Base-by-base conservation (phyloP, 2,113 vertebrate genomes). In the Brachyhypopomus occidentalis region DNA sequence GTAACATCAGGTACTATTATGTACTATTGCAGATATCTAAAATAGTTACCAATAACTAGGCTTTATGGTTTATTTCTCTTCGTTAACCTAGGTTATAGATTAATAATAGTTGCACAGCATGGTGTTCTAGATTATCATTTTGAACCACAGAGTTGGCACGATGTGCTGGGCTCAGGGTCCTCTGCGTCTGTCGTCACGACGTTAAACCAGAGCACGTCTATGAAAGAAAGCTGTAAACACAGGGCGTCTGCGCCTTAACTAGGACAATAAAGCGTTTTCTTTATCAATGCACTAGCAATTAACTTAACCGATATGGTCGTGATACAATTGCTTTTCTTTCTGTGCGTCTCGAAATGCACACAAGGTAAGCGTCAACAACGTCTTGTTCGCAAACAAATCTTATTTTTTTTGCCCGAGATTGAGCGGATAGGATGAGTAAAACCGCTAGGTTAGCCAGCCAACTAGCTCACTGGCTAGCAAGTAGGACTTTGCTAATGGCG, bases 211-310 rank as follows among this genome's bases (percentile, higher is more conserved):
- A 25, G 84, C 71, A 27, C 34, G 27, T 67, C 64, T 64, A 27
- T 23, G 60, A 38, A 34, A 52, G 41, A 72, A 88, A 91, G 93
- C 92, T 91, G 93, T 91, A 93, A 93, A 94, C 92, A 94, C 63
- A 92, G 92, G 91, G 92, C 91, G 92, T 87, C 91, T 92, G 90
- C 90, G 90, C 91, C 90, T 92, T 90, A 91, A 89, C 87, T 90
- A 90, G 92, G 92, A 93, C 92, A 92, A 94, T 92, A 92, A 92
- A 91, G 90, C 92, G 88, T 78, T 87, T 90, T 84, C 88, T 89
- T 87, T 23, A 84, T 91, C 92, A 90, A 92, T 93, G 91, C 87
- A 88, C 83, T 90, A 92, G 90, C 89, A 84, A 94, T 93, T 92
- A 91, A 88, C 87, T 78, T 92, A 77, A 73, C 89, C 86, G 88